Conservation (phyloP, 2,888 invertebrate species). For the Geophilus truncorum region DNA sequence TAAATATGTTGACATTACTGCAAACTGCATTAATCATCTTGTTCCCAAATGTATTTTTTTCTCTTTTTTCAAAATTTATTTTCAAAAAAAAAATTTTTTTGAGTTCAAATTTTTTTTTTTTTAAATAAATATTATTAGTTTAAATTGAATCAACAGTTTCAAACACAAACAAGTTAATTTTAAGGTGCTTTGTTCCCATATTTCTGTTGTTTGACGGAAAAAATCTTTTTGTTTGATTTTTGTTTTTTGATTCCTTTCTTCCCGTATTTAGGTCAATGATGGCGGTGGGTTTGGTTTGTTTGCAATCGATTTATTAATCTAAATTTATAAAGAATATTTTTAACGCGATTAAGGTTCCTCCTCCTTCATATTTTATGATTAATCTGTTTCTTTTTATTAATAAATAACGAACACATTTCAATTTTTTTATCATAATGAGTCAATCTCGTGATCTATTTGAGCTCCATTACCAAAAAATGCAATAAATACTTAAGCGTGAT, state of each 20-base stretch:
- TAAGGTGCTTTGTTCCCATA: background rate
- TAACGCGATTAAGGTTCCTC: background rate
- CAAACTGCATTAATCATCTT: background rate
- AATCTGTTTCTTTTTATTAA: background rate
- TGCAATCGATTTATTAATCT: background rate
- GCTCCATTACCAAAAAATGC: background rate
- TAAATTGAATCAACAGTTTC: too few relatives aligned
- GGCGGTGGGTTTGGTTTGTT: background rate
- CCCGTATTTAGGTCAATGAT: background rate
- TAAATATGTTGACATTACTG: background rate
- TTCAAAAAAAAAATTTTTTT: too few relatives aligned
- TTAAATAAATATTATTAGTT: too few relatives aligned
- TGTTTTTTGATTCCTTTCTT: too few relatives aligned
- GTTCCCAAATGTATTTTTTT: background rate
- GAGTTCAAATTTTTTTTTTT: too few relatives aligned
- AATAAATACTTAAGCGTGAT: too few relatives aligned
- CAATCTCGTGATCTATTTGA: background rate
- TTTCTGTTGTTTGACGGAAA: background rate
- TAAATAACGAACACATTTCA: background rate
- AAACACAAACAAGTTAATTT: background rate
- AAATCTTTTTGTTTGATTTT: background rate
- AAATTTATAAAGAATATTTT: slow-evolving; percentile 13
- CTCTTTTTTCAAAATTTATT: too few relatives aligned
- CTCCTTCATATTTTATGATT: background rate
- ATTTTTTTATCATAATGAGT: background rate